Percentiles rank a stretch among this genome's conserved stretches.
phyloP scores from a whole-genome alignment of 2,797 vertebrate species.

The Megaceryle alcyon region DNA sequence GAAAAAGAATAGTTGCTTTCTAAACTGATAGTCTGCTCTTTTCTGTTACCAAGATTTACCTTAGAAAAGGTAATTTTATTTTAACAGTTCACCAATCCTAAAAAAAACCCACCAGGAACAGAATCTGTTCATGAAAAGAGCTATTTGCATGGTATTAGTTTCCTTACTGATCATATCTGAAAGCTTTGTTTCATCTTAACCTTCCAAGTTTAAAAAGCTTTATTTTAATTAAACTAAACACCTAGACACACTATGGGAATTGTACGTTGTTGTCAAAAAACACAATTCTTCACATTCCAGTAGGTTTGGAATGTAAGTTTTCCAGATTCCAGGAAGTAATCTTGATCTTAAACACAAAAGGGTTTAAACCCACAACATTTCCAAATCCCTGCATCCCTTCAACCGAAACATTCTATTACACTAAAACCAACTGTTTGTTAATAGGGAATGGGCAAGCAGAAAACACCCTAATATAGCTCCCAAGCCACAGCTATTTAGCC shows the following conservation, averaged over 20 bases:
- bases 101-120: not conserved
- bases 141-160: not conserved
- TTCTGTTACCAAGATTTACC: not conserved
- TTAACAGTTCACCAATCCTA: not conserved
- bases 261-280: not conserved
- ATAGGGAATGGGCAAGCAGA: not conserved
- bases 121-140: not conserved
- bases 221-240: not conserved
- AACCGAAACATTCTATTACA: not conserved
- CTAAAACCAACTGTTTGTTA: not conserved
- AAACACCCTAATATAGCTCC: not conserved
- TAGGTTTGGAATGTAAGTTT: not conserved
- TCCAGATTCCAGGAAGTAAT: not conserved
- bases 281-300: not conserved
- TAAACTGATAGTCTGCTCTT: not conserved
- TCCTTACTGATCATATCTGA: not conserved
- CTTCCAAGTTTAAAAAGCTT: not conserved
- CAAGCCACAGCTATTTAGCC: not conserved
- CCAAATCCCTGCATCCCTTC: not conserved
- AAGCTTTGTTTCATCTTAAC: not conserved
- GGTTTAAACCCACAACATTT: not conserved
- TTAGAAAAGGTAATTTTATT: not conserved
- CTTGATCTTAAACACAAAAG: not conserved
- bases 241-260: not conserved
- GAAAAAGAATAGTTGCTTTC: not conserved